These are phyloP conservation scores for Sternarchorhynchus goeldii DNA, from an alignment of 2,797 vertebrate genomes.

Conservation along the genomic window DNA sequence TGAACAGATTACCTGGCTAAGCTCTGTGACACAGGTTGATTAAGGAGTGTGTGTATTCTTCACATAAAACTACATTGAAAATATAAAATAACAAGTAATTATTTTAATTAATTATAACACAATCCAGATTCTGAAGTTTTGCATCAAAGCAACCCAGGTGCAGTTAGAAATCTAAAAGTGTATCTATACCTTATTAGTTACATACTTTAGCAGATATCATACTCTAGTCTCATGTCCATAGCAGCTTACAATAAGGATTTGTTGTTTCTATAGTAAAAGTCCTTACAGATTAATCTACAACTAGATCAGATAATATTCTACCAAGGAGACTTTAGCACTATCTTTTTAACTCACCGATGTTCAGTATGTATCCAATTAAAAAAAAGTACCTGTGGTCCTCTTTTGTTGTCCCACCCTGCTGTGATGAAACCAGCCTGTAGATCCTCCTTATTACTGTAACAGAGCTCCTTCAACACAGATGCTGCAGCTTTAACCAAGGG, in stretches of 20 bases:
- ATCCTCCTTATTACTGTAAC: constrained; percentile 82
- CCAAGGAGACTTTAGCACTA: neutral
- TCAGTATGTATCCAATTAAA: neutral
- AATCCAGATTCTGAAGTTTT: no score
- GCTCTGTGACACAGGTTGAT: no score
- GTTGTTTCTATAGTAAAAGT: no score
- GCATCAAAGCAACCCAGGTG: no score
- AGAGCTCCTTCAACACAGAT: constrained; percentile 77
- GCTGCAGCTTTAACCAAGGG: constrained; percentile 83
- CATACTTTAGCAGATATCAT: neutral
- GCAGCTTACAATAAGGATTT: neutral
- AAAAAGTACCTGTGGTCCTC: constrained; percentile 79
- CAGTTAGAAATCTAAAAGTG: no score
- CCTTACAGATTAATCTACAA: neutral
- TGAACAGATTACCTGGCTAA: no score
- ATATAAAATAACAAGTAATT: no score
- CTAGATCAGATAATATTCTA: neutral
- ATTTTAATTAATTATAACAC: no score
- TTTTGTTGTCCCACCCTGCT: constrained; percentile 84
- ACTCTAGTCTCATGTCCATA: neutral
- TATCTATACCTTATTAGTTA: no score
- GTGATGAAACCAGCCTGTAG: constrained; percentile 83
- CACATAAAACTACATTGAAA: no score
- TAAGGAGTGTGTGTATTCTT: no score
- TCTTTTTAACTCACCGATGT: no score